Evolutionary conservation across 2,888 invertebrate species (phyloP), one percentile per base, ranked within the genome.

Genomic region (Leptopilina myrica): DNA sequence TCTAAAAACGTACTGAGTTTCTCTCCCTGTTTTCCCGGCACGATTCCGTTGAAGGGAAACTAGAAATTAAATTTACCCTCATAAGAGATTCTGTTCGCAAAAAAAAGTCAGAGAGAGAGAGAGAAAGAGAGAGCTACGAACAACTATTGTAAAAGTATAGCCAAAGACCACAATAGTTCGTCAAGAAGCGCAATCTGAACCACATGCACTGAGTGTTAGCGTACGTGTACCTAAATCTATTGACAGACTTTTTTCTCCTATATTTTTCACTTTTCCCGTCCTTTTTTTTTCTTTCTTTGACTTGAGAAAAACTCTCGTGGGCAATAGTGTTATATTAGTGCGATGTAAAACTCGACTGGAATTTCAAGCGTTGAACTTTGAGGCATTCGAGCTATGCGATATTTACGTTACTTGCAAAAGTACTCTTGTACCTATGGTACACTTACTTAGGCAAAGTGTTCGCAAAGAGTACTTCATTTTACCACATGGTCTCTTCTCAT

Each of bases 121-220:
- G 33, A 53, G 69, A n/a, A 8, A 53, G 75, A 65, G 33, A 53
- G 69, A n/a, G 14, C 53, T 49, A 53, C 26, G 49, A 53, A 5
- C 59, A 59, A 64, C 76, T 46, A 62, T 43, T 62, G 62, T 76
- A 62, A 53, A 46, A 65, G 20, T 65, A 43, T 43, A 43, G 78
- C 80, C 76, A 64, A 67, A 76, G 80, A 69, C 78, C 76, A 83
- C 83, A 83, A 83, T 83, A 83, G 81, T 83, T 83, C 83, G 76
- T 83, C 81, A 83, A 79, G 73, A 75, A 76, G 76, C 40, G 64
- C 64, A 62, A 49, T 53, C 76, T 14, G 26, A 62, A 64, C 15
- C 62, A 46, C 40, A 26, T 76, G 62, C 14, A 15, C 49, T 67
- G 15, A 43, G 33, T 56, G 73, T 73, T 62, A 20, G 15, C 33